phyloP scores from a whole-genome alignment of 2,113 vertebrate species.

The Chloebia gouldiae region DNA sequence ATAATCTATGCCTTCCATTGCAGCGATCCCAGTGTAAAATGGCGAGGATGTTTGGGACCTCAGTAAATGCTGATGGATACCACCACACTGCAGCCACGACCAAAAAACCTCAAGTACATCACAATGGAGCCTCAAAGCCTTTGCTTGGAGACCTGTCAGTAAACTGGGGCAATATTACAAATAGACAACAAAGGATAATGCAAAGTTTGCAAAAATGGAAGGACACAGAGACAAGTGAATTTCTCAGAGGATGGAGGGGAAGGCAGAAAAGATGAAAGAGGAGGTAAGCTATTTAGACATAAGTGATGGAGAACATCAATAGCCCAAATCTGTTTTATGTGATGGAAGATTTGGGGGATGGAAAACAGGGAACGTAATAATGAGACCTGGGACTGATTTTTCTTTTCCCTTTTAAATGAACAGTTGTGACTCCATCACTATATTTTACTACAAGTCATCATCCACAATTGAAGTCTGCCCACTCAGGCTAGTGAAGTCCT shows the following conservation, averaged over 20 bases:
- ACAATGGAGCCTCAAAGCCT: constrained; percentile 22
- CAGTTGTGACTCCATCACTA: background rate
- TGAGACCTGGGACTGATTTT: background rate
- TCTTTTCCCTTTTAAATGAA: background rate
- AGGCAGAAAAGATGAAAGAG: constrained; percentile 24
- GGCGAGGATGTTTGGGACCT: background rate
- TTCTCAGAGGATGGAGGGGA: background rate
- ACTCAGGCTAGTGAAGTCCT: background rate
- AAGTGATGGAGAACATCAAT: background rate
- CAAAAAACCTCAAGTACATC: constrained; percentile 18
- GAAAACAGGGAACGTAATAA: background rate
- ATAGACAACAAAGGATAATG: background rate
- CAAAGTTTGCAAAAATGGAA: constrained; percentile 4
- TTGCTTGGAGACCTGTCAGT: background rate
- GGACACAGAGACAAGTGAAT: background rate
- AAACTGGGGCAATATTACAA: constrained; percentile 36
- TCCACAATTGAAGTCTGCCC: background rate
- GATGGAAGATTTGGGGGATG: background rate
- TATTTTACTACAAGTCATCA: background rate
- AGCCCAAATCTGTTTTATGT: background rate
- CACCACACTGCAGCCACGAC: background rate
- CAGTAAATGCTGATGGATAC: constrained; percentile 9
- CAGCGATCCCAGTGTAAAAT: background rate
- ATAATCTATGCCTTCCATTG: background rate
- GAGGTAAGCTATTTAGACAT: background rate